These are phyloP conservation scores for Mus spretus DNA, from an alignment of 2,797 vertebrate species.

Conservation along the genomic window DNA sequence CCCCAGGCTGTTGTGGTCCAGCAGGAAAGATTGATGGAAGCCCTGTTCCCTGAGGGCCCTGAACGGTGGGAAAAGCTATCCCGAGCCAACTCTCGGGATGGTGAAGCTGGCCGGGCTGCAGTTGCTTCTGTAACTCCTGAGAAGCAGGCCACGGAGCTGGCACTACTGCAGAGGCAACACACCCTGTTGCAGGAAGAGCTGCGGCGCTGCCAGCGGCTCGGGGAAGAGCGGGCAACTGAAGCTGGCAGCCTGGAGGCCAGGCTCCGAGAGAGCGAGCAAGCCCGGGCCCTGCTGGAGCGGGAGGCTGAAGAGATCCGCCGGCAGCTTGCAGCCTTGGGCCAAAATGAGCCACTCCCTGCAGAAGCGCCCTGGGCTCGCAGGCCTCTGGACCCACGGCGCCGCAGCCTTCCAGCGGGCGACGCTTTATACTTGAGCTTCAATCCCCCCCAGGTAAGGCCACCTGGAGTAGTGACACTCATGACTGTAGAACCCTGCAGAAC, in stretches of 20 bases:
- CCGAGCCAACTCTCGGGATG: constrained; percentile 90
- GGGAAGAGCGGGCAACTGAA: constrained; percentile 84
- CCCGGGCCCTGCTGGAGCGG: constrained; percentile 89
- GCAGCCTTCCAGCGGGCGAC: constrained; percentile 87
- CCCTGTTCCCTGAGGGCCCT: constrained; percentile 85
- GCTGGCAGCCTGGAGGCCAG: constrained; percentile 85
- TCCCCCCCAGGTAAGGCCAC: constrained; percentile 82
- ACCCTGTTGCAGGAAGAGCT: constrained; percentile 93
- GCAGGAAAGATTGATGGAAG: constrained; percentile 93
- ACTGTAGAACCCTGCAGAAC: neutral
- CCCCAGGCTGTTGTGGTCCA: constrained; percentile 91
- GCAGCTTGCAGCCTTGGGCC: constrained; percentile 79
- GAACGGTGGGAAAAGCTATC: constrained; percentile 85
- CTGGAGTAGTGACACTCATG: neutral
- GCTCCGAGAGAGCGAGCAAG: constrained; percentile 92
- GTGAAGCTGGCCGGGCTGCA: constrained; percentile 67
- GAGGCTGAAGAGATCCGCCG: constrained; percentile 91
- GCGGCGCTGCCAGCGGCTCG: constrained; percentile 87
- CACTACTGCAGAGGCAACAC: constrained; percentile 92
- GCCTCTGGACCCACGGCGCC: constrained; percentile 83
- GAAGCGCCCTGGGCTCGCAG: constrained; percentile 82
- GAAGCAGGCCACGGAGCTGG: constrained; percentile 91
- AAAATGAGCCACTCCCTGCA: constrained; percentile 35
- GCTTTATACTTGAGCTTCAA: constrained; percentile 88
- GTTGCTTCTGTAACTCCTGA: constrained; percentile 59